A percentile compares a stretch with the other conserved stretches of the same genome.
phyloP scores from a whole-genome alignment of 2,888 invertebrate species.

The Phragmatobia fuliginosa region DNA sequence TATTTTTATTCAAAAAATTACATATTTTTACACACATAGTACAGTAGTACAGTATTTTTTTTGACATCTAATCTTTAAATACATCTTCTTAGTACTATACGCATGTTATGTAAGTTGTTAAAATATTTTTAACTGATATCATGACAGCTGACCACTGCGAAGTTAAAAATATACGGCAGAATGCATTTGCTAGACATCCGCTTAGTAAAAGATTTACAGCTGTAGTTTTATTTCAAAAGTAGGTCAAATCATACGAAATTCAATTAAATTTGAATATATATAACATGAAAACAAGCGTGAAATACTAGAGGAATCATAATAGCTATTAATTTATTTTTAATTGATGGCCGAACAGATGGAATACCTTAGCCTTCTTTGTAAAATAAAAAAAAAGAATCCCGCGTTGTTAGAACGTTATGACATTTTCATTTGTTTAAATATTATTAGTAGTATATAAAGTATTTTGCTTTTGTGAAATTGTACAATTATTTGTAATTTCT shows the following conservation, averaged over 20 bases:
- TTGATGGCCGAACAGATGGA: neutral
- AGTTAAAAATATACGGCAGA: slow-evolving; percentile 50
- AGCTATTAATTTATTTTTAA: neutral
- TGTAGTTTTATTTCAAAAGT: slow-evolving; percentile 51
- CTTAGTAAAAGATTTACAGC: slow-evolving; percentile 56
- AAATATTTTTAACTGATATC: slow-evolving; percentile 1
- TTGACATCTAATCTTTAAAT: no score
- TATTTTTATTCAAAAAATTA: no score
- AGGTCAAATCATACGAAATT: slow-evolving; percentile 62
- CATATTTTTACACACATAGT: no score
- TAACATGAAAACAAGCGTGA: slow-evolving; percentile 10
- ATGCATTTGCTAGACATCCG: slow-evolving; percentile 70
- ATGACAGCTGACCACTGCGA: slow-evolving; percentile 8
- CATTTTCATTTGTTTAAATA: neutral
- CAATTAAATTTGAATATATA: slow-evolving; percentile 25
- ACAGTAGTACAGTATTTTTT: no score
- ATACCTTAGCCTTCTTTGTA: neutral
- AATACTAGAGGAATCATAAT: neutral
- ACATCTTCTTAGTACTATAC: no score
- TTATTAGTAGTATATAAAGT: neutral
- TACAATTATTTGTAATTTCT: no score
- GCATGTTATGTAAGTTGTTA: slow-evolving; percentile 1
- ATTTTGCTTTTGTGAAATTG: no score
- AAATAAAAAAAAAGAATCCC: neutral
- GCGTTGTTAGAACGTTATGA: neutral